phyloP scores from a whole-genome alignment of 2,888 invertebrate genomes.

The Syrista parreyssii region DNA sequence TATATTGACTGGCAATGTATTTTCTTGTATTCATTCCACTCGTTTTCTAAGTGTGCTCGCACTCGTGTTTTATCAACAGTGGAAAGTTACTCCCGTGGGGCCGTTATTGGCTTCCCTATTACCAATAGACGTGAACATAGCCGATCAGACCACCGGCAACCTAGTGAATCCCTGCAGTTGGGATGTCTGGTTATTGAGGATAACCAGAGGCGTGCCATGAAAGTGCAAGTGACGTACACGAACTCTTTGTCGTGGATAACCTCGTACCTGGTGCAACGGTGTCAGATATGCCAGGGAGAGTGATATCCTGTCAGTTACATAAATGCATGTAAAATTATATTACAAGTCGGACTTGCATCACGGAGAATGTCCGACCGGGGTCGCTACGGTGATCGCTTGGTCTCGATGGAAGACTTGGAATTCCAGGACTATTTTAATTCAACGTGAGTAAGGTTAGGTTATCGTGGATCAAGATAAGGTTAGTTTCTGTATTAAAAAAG shows the following conservation, averaged over 20 bases:
- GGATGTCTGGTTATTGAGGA: background rate
- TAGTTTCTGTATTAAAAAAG: background rate
- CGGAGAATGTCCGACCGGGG: conserved; percentile 18
- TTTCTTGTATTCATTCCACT: background rate
- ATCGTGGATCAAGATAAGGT: background rate
- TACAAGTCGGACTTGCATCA: conserved; percentile 29
- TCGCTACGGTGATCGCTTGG: background rate
- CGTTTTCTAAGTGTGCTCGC: background rate
- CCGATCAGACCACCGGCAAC: background rate
- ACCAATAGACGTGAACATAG: background rate
- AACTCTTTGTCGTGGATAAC: conserved; percentile 4
- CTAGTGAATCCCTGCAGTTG: background rate
- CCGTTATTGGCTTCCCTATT: background rate
- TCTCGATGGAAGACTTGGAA: background rate
- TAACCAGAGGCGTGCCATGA: conserved; percentile 8
- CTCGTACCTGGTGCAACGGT: conserved; percentile 13
- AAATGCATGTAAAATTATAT: conserved; percentile 40
- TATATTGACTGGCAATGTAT: background rate
- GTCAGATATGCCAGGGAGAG: conserved; percentile 33
- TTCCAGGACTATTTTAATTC: background rate
- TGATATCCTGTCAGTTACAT: conserved; percentile 41
- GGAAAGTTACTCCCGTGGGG: background rate
- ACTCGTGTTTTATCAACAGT: background rate
- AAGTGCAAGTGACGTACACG: conserved; percentile 25
- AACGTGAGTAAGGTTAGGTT: background rate